Percentiles rank a stretch among this genome's conserved stretches.
phyloP scores from a whole-genome alignment of 2,113 vertebrate genomes.

The Cygnus buccinator region DNA sequence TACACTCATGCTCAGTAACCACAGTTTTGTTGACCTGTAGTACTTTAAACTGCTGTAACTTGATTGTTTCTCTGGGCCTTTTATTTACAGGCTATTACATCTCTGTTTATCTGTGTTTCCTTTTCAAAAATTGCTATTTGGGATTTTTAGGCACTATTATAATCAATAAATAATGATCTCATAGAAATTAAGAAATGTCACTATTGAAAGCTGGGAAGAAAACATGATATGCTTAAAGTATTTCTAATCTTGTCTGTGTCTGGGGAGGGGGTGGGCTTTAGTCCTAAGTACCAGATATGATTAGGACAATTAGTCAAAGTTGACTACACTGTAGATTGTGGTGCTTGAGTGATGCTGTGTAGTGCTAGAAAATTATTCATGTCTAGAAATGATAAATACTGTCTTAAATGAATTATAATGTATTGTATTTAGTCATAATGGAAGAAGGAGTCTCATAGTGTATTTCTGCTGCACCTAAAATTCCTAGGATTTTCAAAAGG shows the following conservation, averaged over 20 bases:
- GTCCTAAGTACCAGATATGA: not conserved
- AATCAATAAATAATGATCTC: not conserved
- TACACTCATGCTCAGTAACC: not conserved
- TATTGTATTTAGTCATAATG: not conserved
- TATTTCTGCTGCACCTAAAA: not conserved
- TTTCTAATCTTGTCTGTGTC: not conserved
- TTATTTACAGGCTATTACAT: not conserved
- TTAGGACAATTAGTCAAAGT: not conserved
- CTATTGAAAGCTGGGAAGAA: not conserved
- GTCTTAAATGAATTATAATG: not conserved
- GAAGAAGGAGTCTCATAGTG: not conserved
- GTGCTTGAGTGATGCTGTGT: not conserved
- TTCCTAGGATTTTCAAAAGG: not conserved
- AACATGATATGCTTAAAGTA: not conserved
- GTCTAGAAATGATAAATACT: constrained; percentile 15
- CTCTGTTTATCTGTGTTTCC: not conserved
- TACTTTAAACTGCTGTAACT: not conserved
- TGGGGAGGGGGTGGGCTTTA: not conserved
- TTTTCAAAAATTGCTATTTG: not conserved
- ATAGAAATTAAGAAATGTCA: not conserved
- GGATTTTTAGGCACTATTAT: not conserved
- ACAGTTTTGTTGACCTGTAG: not conserved
- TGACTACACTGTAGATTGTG: not conserved
- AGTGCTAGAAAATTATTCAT: constrained; percentile 8
- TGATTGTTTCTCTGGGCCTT: not conserved